A percentile compares a stretch with the other conserved stretches of the same genome.
Conservation (phyloP, 2,888 invertebrate genomes). For the Linyphia triangularis region DNA sequence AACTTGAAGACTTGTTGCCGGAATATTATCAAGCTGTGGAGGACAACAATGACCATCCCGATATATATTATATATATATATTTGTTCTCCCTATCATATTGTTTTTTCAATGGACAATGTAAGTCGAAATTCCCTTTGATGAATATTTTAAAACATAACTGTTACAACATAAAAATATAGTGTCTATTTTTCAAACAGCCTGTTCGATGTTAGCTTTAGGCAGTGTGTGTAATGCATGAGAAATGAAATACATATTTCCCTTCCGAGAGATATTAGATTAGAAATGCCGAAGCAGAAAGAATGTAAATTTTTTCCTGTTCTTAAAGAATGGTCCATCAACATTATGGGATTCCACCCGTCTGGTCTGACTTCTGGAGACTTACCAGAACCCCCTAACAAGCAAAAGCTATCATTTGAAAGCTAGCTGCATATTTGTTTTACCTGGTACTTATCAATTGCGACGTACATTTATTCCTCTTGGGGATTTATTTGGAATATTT, state of each 20-base stretch:
- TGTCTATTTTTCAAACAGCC: not conserved
- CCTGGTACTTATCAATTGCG: constrained; percentile 17
- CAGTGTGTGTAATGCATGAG: no score
- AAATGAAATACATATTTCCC: no score
- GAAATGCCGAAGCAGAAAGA: constrained; percentile 2
- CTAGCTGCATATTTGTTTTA: constrained; percentile 11
- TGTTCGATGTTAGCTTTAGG: no score
- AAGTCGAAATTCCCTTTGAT: not conserved
- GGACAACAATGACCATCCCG: no score
- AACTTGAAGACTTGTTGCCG: no score
- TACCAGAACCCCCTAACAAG: not conserved
- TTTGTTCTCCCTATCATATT: no score
- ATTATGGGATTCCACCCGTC: constrained; percentile 28
- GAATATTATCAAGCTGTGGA: no score
- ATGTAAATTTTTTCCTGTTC: constrained; percentile 25
- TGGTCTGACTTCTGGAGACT: not conserved
- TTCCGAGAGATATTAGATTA: constrained; percentile 1
- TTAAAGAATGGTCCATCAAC: constrained; percentile 28
- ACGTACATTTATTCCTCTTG: not conserved
- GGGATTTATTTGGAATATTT: constrained; percentile 1
- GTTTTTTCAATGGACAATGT: no score
- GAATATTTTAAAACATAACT: not conserved
- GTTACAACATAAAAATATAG: not conserved
- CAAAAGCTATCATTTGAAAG: constrained; percentile 21
- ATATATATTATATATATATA: no score